phyloP scores from a whole-genome alignment of 2,113 vertebrate species.

The Chaetops frenatus region DNA sequence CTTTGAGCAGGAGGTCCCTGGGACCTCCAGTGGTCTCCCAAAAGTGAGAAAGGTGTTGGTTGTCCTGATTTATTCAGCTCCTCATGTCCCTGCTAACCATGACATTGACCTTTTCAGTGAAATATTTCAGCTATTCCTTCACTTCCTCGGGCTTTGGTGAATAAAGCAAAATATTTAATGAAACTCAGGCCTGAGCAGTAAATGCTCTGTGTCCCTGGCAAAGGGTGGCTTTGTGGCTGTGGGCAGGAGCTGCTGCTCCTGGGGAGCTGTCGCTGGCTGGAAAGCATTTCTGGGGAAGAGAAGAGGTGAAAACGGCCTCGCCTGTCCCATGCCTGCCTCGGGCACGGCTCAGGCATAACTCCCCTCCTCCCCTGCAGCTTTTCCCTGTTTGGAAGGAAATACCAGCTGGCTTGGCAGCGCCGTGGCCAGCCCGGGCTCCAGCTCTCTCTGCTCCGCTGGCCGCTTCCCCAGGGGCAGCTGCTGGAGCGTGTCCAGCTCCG shows the following conservation, averaged over 20 bases:
- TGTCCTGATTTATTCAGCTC: background rate
- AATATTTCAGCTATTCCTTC: background rate
- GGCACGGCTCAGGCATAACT: background rate
- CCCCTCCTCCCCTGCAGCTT: background rate
- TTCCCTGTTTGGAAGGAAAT: background rate
- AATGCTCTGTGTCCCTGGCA: background rate
- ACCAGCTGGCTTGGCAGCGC: background rate
- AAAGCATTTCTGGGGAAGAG: background rate
- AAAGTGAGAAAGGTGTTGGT: background rate
- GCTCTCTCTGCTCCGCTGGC: background rate
- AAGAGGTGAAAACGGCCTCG: background rate
- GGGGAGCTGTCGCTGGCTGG: background rate
- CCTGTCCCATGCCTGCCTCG: background rate
- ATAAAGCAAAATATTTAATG: background rate
- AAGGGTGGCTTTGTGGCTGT: background rate
- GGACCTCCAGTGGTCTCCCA: background rate
- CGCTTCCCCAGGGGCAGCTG: background rate
- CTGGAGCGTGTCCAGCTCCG: background rate
- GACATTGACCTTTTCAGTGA: background rate
- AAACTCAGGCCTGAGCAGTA: background rate
- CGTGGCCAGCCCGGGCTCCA: background rate
- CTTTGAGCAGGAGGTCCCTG: background rate
- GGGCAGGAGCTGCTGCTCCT: background rate
- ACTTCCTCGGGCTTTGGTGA: background rate
- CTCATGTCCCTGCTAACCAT: background rate